These are phyloP conservation scores for Struthio camelus DNA, from an alignment of 2,113 vertebrate species.

Conservation along the genomic window DNA sequence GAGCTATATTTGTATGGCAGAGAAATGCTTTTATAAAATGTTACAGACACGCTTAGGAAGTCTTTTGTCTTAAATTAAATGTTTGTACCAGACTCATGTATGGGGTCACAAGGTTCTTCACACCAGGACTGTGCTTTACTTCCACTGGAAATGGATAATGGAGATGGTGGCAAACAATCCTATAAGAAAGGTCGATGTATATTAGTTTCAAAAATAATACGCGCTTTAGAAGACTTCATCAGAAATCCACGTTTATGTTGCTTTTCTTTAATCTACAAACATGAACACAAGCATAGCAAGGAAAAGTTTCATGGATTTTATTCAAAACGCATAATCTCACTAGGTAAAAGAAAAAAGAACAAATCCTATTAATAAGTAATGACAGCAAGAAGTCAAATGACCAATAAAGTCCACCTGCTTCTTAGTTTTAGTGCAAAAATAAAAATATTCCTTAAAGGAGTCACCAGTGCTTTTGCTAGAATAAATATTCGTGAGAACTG, in stretches of 20 bases:
- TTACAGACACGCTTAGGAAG: background rate
- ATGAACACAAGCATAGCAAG: background rate
- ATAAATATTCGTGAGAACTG: background rate
- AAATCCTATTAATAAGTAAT: background rate
- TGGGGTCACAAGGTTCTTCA: background rate
- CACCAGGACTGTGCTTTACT: background rate
- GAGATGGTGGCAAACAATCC: conserved; percentile 42
- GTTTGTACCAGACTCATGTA: conserved; percentile 70
- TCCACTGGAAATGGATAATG: conserved; percentile 37
- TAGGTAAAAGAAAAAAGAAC: background rate
- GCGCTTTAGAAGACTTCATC: background rate
- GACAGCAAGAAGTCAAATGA: background rate
- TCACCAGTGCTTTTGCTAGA: background rate
- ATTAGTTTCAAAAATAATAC: background rate
- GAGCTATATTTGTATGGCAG: background rate
- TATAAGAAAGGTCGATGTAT: conserved; percentile 36
- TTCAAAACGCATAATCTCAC: background rate
- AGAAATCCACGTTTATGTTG: background rate
- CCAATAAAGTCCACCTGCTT: background rate
- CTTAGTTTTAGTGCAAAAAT: background rate
- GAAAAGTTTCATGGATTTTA: background rate
- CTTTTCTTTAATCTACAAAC: background rate
- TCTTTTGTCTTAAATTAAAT: background rate
- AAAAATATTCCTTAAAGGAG: background rate
- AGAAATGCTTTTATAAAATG: background rate